These are phyloP conservation scores for Xylota segnis DNA, from an alignment of 2,888 invertebrate genomes.

Conservation along the genomic window DNA sequence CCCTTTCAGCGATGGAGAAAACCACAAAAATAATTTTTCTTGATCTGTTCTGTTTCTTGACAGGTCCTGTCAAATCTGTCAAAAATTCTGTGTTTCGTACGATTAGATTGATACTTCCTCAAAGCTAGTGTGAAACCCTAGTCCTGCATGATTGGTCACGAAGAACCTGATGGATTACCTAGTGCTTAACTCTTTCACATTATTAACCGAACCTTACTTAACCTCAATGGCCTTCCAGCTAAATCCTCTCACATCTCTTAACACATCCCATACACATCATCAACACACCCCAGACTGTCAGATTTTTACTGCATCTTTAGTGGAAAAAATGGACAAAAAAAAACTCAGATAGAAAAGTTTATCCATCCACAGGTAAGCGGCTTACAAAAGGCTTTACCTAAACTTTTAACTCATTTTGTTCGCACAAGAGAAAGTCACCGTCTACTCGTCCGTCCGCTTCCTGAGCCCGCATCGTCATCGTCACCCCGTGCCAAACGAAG, in stretches of 20 bases:
- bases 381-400: slow-evolving; percentile 70
- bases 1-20: too few relatives aligned
- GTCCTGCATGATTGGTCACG: too few relatives aligned
- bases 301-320: background rate
- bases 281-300: slow-evolving; percentile 5
- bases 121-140: too few relatives aligned
- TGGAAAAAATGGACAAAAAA: background rate
- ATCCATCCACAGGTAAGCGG: slow-evolving; percentile 64
- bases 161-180: too few relatives aligned
- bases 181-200: too few relatives aligned
- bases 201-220: background rate
- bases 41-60: too few relatives aligned
- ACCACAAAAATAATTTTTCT: too few relatives aligned
- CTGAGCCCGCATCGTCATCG: slow-evolving; percentile 43
- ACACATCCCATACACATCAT: slow-evolving; percentile 9
- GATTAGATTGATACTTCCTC: too few relatives aligned
- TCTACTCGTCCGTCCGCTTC: background rate
- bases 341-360: slow-evolving; percentile 58
- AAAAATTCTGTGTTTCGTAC: too few relatives aligned
- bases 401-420: slow-evolving; percentile 68
- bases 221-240: slow-evolving; percentile 22
- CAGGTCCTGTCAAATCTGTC: too few relatives aligned
- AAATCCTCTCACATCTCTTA: slow-evolving; percentile 24
- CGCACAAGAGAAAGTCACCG: slow-evolving; percentile 41
- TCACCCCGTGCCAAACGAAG: slow-evolving; percentile 18